Conservation (phyloP, 2,888 invertebrate species). For the Philopedon plagiatum region DNA sequence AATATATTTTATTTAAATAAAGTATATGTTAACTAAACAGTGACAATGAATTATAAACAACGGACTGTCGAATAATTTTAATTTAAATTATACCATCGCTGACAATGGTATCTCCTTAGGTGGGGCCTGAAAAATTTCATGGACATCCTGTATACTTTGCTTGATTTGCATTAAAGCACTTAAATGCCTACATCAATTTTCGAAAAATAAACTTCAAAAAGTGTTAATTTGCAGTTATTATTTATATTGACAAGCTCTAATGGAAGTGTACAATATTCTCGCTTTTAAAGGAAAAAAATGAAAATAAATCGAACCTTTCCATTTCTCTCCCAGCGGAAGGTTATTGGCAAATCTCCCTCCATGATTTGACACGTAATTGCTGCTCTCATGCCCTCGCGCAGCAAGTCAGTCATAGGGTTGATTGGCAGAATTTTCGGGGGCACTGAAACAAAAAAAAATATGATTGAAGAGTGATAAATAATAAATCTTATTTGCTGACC, state of each 20-base stretch:
- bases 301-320: conserved; percentile 72
- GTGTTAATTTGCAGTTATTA: not conserved
- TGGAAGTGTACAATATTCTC: not conserved
- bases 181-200: too few species aligned
- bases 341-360: conserved; percentile 93
- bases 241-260: not conserved
- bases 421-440: conserved; percentile 89
- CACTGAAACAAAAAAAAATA: conserved; percentile 70
- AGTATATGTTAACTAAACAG: too few species aligned
- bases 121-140: too few species aligned
- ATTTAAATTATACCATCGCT: too few species aligned
- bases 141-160: too few species aligned
- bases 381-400: conserved; percentile 88
- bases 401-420: conserved; percentile 84
- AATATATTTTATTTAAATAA: too few species aligned
- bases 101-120: too few species aligned
- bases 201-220: not conserved
- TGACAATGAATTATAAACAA: too few species aligned
- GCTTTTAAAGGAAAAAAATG: not conserved
- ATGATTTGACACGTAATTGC: conserved; percentile 92
- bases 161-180: too few species aligned
- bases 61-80: too few species aligned
- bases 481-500: not conserved
- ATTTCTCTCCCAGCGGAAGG: conserved; percentile 93
- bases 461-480: not conserved